Evolutionary conservation across 2,888 invertebrate genomes (phyloP), one percentile per base, ranked within the genome.

Genomic region (Dyspetes luteomarginatus): DNA sequence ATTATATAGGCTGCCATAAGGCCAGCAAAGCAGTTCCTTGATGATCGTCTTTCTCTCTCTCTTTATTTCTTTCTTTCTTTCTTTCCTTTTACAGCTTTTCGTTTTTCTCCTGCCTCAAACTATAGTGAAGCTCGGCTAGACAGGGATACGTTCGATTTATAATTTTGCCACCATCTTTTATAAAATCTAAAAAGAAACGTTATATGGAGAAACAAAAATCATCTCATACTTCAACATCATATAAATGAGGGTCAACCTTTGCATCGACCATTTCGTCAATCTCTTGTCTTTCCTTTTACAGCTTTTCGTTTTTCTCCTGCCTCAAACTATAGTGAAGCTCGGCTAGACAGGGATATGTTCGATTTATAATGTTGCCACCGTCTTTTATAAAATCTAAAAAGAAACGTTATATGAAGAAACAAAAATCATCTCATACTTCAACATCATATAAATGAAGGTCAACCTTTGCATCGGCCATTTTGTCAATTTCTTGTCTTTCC

Each of bases 331-430:
- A 71, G 24, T 19, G 69, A 45, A 58, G 36, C 45, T 43, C 68
- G 36, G 48, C 50, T 71, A 71, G 36, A 71, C 48, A n/a, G 60
- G 60, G 60, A 36, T 60, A 48, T 22, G 60, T 50, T 50, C 30
- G 60, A 48, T 36, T 17, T 71, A 60, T 71, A 48, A 71, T 60
- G 71, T 71, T 71, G 71, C 71, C 71, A 71, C 71, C 60, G 43
- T 36, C 26, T 24, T 56, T 50, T 15, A 24, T 2, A 24, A 26
- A 7, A 43, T 9, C n/a, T 2, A 45, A 41, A 65, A 30, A 48
- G 62, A 24, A n/a, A 55, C 36, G n/a, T 36, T 36, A 36, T 2
- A 36, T 36, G 9, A 7, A 4, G 43, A 56, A 36, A 52, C 43
- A 68, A 71, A 56, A 30, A 56, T 71, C 41, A 19, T n/a, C n/a